Evolutionary conservation across 1,140 invertebrate species (phyloP).

Genomic region (Patella vulgata): DNA sequence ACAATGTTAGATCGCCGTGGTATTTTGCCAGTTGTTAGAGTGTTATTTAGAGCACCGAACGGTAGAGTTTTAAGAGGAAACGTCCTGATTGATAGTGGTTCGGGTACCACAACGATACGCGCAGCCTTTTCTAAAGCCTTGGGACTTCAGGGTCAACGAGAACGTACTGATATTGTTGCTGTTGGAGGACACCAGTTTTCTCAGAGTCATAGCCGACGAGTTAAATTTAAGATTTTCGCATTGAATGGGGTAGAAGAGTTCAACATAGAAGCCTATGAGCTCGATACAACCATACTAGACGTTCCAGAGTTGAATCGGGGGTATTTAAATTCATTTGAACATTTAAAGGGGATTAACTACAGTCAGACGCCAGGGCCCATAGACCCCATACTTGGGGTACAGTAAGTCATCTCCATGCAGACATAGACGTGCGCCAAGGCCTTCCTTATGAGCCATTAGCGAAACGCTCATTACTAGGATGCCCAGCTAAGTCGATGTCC

Average conservation of each 20-base stretch:
- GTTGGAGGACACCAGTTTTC: neutral
- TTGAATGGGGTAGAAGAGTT: slow-evolving; percentile 8
- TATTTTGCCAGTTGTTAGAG: slow-evolving; percentile 7
- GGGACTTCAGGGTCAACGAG: slow-evolving; percentile 4
- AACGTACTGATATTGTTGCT: neutral
- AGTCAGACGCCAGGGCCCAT: slow-evolving; percentile 2
- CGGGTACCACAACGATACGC: neutral
- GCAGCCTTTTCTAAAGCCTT: slow-evolving; percentile 1
- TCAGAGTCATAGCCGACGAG: slow-evolving; percentile 5
- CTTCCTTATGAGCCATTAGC: slow-evolving; percentile 9
- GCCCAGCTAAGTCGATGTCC: too few species aligned
- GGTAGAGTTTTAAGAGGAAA: slow-evolving; percentile 3
- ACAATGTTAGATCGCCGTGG: neutral
- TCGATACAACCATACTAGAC: slow-evolving; percentile 1
- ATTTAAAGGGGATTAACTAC: neutral
- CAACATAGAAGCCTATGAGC: slow-evolving; percentile 6
- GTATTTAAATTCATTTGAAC: neutral
- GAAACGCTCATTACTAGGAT: neutral
- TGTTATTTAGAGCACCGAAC: neutral
- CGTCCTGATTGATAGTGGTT: slow-evolving; percentile 2
- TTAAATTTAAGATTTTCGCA: slow-evolving; percentile 4
- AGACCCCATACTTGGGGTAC: slow-evolving; percentile 7
- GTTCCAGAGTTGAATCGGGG: slow-evolving; percentile 1
- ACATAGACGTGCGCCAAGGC: neutral
- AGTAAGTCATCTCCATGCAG: slow-evolving; percentile 8